These are phyloP conservation scores for Pseudonaja textilis DNA, from an alignment of 2,113 vertebrate genomes.

Conservation along the genomic window DNA sequence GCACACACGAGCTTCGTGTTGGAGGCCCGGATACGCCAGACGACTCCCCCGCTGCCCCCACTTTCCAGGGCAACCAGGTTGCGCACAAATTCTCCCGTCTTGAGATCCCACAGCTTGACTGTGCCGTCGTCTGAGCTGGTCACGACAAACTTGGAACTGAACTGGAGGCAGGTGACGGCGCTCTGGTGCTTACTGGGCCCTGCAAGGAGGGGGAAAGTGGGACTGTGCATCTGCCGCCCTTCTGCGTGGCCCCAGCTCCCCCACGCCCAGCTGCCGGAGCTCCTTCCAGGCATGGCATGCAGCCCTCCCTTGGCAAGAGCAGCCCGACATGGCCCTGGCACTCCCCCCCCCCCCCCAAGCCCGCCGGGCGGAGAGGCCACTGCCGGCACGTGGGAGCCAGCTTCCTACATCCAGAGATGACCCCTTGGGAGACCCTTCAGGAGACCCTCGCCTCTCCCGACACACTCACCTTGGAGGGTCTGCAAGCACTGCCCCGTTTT, in stretches of 20 bases:
- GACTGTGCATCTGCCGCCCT: no score
- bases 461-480: slow-evolving; percentile 61
- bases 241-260: neutral
- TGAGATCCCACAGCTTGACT: slow-evolving; percentile 67
- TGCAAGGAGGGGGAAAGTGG: neutral
- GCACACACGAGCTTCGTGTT: slow-evolving; percentile 65
- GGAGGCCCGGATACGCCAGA: slow-evolving; percentile 66
- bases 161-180: slow-evolving; percentile 68
- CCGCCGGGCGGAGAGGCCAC: neutral
- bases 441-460: neutral
- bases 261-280: no score
- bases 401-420: neutral
- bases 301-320: neutral
- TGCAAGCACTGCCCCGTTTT: slow-evolving; percentile 69
- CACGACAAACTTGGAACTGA: slow-evolving; percentile 70
- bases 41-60: slow-evolving; percentile 55
- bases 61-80: slow-evolving; percentile 67
- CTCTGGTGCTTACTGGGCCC: slow-evolving; percentile 71
- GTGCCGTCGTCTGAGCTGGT: slow-evolving; percentile 64
- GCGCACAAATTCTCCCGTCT: slow-evolving; percentile 66
- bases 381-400: neutral
- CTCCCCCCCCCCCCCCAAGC: no score
- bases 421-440: neutral
- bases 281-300: neutral
- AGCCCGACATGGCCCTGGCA: no score